phyloP scores from a whole-genome alignment of 2,888 invertebrate genomes.

The Melanotus villosus region DNA sequence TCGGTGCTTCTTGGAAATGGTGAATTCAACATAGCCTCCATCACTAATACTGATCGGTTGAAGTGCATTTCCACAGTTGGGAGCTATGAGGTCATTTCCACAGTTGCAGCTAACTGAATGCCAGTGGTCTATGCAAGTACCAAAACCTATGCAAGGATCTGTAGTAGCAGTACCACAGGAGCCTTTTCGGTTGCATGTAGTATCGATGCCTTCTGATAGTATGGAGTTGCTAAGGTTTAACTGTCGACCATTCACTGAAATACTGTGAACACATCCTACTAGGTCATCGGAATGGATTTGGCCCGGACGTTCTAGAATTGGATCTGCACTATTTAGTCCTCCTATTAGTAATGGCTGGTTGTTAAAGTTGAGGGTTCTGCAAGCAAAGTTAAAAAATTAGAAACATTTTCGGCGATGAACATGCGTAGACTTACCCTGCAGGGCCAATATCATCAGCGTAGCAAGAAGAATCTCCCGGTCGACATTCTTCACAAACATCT shows the following conservation, averaged over 20 bases:
- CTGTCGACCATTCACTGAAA: slow-evolving; percentile 88
- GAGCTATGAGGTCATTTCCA: slow-evolving; percentile 79
- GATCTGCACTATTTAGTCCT: slow-evolving; percentile 87
- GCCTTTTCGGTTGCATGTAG: slow-evolving; percentile 83
- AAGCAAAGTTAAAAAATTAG: slow-evolving; percentile 61
- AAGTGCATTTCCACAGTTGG: slow-evolving; percentile 84
- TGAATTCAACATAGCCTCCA: slow-evolving; percentile 84
- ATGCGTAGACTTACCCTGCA: slow-evolving; percentile 37
- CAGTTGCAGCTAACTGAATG: slow-evolving; percentile 80
- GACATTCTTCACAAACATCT: slow-evolving; percentile 88
- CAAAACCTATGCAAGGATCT: slow-evolving; percentile 76
- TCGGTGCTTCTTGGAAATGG: slow-evolving; percentile 86
- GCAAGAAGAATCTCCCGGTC: slow-evolving; percentile 85
- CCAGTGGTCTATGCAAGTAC: slow-evolving; percentile 90
- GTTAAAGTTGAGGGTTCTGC: slow-evolving; percentile 91
- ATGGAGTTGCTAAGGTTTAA: slow-evolving; percentile 86
- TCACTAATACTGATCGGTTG: slow-evolving; percentile 85
- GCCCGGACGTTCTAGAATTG: slow-evolving; percentile 89
- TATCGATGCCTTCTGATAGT: slow-evolving; percentile 79
- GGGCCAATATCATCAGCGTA: slow-evolving; percentile 82
- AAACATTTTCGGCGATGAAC: background rate
- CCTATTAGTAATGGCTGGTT: slow-evolving; percentile 89
- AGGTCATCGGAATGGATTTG: slow-evolving; percentile 94
- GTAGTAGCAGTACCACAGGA: slow-evolving; percentile 72
- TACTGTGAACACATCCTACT: slow-evolving; percentile 93